These are phyloP conservation scores for Keiferia lycopersicella DNA, from an alignment of 2,888 invertebrate genomes.

Conservation along the genomic window DNA sequence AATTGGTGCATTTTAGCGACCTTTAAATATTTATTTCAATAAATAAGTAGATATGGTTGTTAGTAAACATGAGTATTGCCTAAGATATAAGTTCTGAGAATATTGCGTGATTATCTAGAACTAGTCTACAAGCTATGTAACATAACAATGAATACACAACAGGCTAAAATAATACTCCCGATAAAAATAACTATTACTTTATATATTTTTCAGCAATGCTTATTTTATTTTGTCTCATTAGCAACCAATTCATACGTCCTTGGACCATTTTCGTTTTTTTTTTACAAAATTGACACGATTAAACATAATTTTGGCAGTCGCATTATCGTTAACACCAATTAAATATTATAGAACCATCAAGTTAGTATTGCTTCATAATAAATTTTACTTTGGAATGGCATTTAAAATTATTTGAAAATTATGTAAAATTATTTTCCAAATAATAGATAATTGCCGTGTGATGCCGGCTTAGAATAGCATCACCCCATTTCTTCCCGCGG, in stretches of 20 bases:
- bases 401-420: no score
- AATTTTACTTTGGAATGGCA: conserved; percentile 27
- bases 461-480: no score
- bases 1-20: conserved; percentile 8
- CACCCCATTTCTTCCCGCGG: no score
- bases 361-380: conserved; percentile 11
- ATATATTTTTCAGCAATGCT: not conserved
- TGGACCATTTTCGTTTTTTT: no score
- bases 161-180: not conserved
- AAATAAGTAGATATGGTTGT: conserved; percentile 30
- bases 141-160: not conserved
- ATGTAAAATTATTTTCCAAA: not conserved
- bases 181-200: no score
- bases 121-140: no score
- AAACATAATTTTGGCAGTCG: conserved; percentile 69
- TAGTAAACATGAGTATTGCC: conserved; percentile 34
- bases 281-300: conserved; percentile 50
- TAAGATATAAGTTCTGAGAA: conserved; percentile 13
- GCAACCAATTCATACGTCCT: no score
- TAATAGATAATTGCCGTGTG: no score
- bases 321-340: conserved; percentile 44
- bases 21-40: conserved; percentile 27
- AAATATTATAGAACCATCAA: conserved; percentile 5
- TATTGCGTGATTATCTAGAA: not conserved
- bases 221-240: no score